Percentiles rank a stretch among this genome's conserved stretches.
Conservation (phyloP, 1,140 invertebrate species). For the Philotrypesis tridentata region DNA sequence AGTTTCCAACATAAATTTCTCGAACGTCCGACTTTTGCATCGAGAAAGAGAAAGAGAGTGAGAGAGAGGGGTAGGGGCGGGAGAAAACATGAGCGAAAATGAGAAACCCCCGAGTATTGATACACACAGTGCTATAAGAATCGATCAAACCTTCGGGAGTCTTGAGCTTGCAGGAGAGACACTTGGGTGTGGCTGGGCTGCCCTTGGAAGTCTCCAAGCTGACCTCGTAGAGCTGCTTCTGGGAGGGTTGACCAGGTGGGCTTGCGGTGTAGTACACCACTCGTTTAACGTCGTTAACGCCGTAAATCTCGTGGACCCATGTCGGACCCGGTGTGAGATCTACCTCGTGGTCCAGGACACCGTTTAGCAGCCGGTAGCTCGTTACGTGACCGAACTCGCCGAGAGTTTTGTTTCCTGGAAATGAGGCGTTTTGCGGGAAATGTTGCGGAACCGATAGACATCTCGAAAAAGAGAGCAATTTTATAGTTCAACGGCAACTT, state of each 20-base stretch:
- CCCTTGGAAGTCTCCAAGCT: conserved; percentile 55
- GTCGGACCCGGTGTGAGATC: conserved; percentile 70
- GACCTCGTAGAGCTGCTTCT: conserved; percentile 70
- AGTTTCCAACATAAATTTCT: no score
- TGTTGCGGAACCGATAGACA: no score
- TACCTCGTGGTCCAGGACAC: conserved; percentile 62
- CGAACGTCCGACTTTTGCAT: no score
- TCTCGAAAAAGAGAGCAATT: no score
- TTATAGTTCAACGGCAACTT: no score
- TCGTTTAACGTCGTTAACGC: conserved; percentile 63
- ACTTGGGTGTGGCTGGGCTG: conserved; percentile 56
- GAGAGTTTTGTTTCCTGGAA: neutral
- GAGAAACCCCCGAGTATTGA: no score
- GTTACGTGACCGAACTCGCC: conserved; percentile 65
- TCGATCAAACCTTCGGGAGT: conserved; percentile 66
- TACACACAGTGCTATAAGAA: no score
- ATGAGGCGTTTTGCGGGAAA: no score
- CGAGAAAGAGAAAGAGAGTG: neutral
- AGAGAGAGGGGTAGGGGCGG: no score
- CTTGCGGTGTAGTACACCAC: conserved; percentile 72
- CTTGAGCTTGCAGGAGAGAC: conserved; percentile 65
- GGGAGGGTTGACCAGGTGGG: conserved; percentile 66
- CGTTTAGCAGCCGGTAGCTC: conserved; percentile 61
- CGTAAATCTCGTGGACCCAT: conserved; percentile 69
- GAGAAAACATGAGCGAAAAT: no score